Percentiles rank a stretch among this genome's conserved stretches.
Evolutionary conservation across 2,113 vertebrate species (phyloP).

Genomic region (Anser cygnoides): DNA sequence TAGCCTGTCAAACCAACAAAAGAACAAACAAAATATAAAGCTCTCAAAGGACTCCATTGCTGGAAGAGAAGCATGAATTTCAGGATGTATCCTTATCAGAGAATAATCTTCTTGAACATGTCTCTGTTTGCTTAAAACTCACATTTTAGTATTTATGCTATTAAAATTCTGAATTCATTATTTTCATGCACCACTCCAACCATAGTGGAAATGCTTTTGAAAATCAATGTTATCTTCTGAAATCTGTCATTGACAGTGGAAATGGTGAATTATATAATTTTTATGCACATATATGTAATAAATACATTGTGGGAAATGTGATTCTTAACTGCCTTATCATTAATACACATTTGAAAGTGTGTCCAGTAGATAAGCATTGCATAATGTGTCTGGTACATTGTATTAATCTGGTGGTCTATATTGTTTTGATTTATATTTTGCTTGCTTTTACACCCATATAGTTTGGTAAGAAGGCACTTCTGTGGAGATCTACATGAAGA

Average conservation of each 20-base stretch:
- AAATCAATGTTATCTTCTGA: not conserved
- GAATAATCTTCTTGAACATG: not conserved
- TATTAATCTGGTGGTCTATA: not conserved
- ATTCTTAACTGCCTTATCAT: not conserved
- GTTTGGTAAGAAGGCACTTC: not conserved
- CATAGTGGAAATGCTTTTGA: not conserved
- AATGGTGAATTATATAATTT: not conserved
- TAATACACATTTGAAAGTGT: not conserved
- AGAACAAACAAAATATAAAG: not conserved
- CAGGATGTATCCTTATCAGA: not conserved
- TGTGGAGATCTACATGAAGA: not conserved
- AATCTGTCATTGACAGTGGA: not conserved
- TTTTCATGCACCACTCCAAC: not conserved
- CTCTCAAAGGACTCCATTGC: not conserved
- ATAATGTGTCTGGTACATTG: not conserved
- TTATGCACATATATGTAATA: not conserved
- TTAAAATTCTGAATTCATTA: not conserved
- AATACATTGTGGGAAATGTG: not conserved
- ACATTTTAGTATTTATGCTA: not conserved
- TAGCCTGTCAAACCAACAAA: not conserved
- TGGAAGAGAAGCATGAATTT: not conserved
- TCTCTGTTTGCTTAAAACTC: not conserved
- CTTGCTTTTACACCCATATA: not conserved
- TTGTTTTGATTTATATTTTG: not conserved
- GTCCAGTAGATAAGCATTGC: not conserved